Percentiles rank a stretch among this genome's conserved stretches.
Conservation (phyloP, 2,888 invertebrate species). For the Temnothorax ravouxi region DNA sequence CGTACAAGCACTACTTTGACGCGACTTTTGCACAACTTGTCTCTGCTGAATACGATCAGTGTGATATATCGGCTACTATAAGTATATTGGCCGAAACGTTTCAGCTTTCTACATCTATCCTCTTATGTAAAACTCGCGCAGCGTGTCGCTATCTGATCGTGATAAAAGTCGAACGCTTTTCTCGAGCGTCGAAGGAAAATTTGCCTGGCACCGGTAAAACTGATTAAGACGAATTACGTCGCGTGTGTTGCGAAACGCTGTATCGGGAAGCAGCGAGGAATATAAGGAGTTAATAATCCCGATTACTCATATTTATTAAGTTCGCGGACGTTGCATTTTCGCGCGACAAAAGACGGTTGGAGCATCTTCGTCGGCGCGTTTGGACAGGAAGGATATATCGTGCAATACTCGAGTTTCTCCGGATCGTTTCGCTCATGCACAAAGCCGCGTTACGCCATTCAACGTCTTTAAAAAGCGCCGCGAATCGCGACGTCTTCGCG, state of each 20-base stretch:
- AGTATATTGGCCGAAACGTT: background rate
- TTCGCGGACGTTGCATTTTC: background rate
- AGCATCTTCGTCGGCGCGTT: background rate
- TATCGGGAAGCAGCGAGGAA: background rate
- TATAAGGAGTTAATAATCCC: no score
- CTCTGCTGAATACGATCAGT: constrained; percentile 13
- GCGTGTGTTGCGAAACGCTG: background rate
- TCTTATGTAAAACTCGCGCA: constrained; percentile 29
- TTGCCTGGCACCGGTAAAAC: background rate
- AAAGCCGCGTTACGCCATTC: constrained; percentile 41
- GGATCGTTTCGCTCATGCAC: constrained; percentile 32
- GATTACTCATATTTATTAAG: background rate
- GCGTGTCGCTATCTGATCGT: background rate
- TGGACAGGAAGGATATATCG: constrained; percentile 53
- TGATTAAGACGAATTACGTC: constrained; percentile 11
- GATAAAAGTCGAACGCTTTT: constrained; percentile 15
- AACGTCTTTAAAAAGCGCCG: constrained; percentile 30
- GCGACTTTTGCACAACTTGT: constrained; percentile 21
- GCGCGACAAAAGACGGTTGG: background rate
- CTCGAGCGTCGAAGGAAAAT: background rate
- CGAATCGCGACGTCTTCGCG: background rate
- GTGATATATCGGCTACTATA: background rate
- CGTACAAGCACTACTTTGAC: background rate
- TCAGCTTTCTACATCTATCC: constrained; percentile 18
- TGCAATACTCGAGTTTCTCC: constrained; percentile 51